Percentiles rank a stretch among this genome's conserved stretches.
Conservation (phyloP, 1,140 invertebrate species). For the Drosophila saltans region DNA sequence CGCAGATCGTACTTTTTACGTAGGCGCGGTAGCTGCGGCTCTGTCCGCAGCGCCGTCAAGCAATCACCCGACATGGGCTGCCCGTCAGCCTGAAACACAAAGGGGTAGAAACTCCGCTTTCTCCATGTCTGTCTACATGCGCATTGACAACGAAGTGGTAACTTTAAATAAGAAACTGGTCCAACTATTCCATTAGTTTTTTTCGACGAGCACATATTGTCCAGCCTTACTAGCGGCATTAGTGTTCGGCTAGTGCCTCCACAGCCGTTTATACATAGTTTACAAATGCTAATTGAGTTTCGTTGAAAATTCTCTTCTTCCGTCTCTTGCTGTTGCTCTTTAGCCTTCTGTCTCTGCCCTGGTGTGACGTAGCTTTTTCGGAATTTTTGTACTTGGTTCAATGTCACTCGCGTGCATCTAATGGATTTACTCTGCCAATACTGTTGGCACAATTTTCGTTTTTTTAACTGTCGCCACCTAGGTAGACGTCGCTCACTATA, state of each 20-base stretch:
- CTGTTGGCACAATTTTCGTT: background rate
- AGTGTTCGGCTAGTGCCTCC: background rate
- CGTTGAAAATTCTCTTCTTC: background rate
- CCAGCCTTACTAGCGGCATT: background rate
- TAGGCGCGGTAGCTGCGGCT: conserved; percentile 32
- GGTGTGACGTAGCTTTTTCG: background rate
- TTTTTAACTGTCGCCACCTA: background rate
- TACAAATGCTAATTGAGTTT: background rate
- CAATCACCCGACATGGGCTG: conserved; percentile 49
- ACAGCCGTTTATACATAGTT: background rate
- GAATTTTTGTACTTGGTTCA: background rate
- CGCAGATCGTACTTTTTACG: conserved; percentile 41
- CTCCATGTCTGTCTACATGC: conserved; percentile 17
- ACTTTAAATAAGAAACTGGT: background rate
- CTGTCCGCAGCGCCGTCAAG: conserved; percentile 12
- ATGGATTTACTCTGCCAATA: background rate
- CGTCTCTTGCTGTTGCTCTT: background rate
- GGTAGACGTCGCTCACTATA: too few species aligned
- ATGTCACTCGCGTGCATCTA: background rate
- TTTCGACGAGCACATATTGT: background rate
- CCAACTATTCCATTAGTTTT: background rate
- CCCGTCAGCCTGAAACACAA: conserved; percentile 50
- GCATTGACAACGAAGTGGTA: conserved; percentile 21
- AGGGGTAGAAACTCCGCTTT: background rate
- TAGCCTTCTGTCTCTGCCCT: too few species aligned